Conservation (phyloP, 1,140 invertebrate species). For the Paraescarpia echinospica region DNA sequence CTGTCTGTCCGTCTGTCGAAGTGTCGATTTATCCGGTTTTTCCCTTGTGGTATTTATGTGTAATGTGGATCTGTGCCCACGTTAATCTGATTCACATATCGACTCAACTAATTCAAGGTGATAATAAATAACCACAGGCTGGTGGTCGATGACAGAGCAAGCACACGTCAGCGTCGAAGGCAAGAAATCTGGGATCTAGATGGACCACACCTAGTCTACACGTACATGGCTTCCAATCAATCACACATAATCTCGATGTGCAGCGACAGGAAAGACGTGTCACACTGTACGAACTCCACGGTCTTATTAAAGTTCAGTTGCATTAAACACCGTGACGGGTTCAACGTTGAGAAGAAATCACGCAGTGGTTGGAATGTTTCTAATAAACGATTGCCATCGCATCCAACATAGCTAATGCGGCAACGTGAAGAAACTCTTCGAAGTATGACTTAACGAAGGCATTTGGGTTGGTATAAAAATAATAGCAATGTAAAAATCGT, state of each 20-base stretch:
- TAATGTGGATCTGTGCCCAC: neutral
- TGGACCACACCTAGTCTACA: neutral
- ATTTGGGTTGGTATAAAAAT: neutral
- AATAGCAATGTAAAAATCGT: neutral
- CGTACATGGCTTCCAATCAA: neutral
- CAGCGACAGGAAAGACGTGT: neutral
- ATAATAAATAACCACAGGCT: neutral
- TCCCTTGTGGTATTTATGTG: neutral
- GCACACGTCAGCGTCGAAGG: neutral
- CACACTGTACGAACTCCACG: neutral
- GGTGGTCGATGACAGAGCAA: neutral
- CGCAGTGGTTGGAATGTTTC: neutral
- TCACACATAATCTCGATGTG: neutral
- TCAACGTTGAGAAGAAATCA: neutral
- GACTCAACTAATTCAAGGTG: neutral
- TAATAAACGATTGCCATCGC: neutral
- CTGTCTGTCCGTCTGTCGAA: constrained; percentile 15
- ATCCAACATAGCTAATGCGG: neutral
- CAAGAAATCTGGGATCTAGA: neutral
- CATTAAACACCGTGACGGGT: neutral
- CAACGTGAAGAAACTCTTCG: neutral
- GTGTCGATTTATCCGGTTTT: too few species aligned
- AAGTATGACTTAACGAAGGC: neutral
- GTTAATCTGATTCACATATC: neutral
- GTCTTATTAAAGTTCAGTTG: neutral